Base-by-base conservation (phyloP, 2,888 invertebrate genomes). In the Cephus pulcher region DNA sequence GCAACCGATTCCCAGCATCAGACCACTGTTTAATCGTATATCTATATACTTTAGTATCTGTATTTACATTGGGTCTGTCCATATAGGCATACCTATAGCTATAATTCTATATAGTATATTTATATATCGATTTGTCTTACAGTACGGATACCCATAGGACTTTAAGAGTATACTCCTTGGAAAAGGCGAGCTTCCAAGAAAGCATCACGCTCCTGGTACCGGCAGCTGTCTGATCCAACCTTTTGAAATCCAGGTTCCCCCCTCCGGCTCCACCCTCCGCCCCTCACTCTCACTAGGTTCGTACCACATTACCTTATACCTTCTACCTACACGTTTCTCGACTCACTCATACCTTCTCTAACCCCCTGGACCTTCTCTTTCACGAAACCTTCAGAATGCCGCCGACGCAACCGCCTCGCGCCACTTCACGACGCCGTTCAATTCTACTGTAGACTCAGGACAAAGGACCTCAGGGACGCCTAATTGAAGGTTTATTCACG, bases 141-240 rank as follows among this genome's bases (percentile, higher is more conserved):
- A 56, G 23, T 15, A 9, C 23, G 23, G 56, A 56, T 23, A 56
- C 56, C 23, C 56, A 0, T 23, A 71, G 69, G 69, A 74, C n/a
- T 71, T 73, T 56, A 73, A 80, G 75, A 69, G 74, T 69, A 78
- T 78, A 79, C 73, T 79, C 75, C 56, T 69, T 34, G 81, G 34
- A 78, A 78, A 75, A 80, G 76, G 70, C 70, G 34, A 77, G 74
- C 73, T 84, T 84, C 83, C 76, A 83, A 69, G 83, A 83, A 84
- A 81, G 79, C 78, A 79, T 75, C 76, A 73, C 74, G 76, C 82
- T 84, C 82, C 75, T 81, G 79, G 80, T 80, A 84, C 79, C 79
- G 76, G 30, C 70, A 76, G 73, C 80, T 80, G 76, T 74, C 76
- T 79, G 79, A 81, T 82, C 74, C 80, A 80, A 33, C 78, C 80